A percentile compares a stretch with the other conserved stretches of the same genome.
These are phyloP conservation scores for Drosophila pectinifera DNA, from an alignment of 1,140 invertebrate genomes.

Conservation along the genomic window DNA sequence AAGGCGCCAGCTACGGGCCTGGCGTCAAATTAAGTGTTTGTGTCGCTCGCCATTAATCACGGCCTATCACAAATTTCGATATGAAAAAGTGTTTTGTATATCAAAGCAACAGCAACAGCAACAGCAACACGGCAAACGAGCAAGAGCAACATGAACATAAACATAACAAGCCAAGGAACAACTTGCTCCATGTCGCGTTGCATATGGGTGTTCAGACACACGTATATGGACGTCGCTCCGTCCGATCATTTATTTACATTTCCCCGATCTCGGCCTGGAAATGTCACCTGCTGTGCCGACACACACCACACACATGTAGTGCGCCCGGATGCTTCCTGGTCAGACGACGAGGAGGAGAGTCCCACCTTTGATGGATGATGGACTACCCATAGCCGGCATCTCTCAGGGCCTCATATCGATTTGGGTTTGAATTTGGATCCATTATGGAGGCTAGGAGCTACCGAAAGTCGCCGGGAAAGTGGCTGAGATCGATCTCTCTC, in stretches of 20 bases:
- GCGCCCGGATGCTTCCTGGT: conserved; percentile 51
- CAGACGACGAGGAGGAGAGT: conserved; percentile 11
- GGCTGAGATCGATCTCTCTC: background rate
- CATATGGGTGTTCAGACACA: conserved; percentile 35
- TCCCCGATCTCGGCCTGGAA: conserved; percentile 59
- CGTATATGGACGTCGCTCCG: conserved; percentile 53
- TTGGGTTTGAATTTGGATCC: conserved; percentile 57
- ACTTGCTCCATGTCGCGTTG: conserved; percentile 69
- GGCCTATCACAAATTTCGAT: conserved; percentile 83
- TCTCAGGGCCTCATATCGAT: conserved; percentile 31
- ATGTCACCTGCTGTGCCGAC: conserved; percentile 84
- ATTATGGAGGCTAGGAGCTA: conserved; percentile 28
- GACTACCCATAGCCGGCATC: conserved; percentile 50
- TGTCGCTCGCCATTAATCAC: conserved; percentile 84
- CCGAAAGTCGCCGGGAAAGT: conserved; percentile 36
- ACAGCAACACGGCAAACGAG: conserved; percentile 7
- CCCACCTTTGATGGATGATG: conserved; percentile 77
- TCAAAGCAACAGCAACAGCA: conserved; percentile 68
- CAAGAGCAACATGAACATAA: conserved; percentile 12
- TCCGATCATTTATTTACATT: conserved; percentile 60
- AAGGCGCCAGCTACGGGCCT: conserved; percentile 76
- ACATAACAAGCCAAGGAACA: conserved; percentile 59
- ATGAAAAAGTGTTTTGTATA: conserved; percentile 83
- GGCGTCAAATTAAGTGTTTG: conserved; percentile 85
- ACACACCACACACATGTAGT: conserved; percentile 73